phyloP scores from a whole-genome alignment of 2,797 vertebrate genomes.

The Heliangelus exortis region DNA sequence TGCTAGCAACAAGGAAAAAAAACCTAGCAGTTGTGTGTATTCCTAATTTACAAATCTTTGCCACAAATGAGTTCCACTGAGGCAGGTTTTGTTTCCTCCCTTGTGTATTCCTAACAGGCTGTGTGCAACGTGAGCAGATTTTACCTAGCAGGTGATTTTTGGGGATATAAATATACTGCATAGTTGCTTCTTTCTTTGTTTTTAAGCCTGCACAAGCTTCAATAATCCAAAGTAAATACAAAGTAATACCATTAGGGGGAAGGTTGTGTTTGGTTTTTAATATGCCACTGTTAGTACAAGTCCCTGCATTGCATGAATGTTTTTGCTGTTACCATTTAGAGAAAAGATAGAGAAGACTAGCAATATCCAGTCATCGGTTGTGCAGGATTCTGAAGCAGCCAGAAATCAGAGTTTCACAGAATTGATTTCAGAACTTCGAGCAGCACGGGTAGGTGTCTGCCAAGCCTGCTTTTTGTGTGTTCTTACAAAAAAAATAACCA shows the following conservation, averaged over 20 bases:
- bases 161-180: background rate
- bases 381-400: constrained; percentile 66
- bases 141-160: background rate
- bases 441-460: constrained; percentile 76
- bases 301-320: background rate
- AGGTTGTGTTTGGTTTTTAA: background rate
- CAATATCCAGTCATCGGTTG: constrained; percentile 54
- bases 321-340: constrained; percentile 70
- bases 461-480: background rate
- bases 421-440: constrained; percentile 82
- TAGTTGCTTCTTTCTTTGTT: background rate
- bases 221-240: no score
- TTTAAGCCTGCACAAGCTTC: background rate
- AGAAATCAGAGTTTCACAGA: constrained; percentile 81
- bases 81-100: background rate
- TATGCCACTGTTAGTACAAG: background rate
- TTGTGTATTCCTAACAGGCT: background rate
- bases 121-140: background rate
- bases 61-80: background rate
- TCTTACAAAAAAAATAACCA: background rate
- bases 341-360: constrained; percentile 81
- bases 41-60: background rate
- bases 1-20: background rate
- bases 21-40: background rate
- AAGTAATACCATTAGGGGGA: background rate